Evolutionary conservation across 2,113 vertebrate species (phyloP).

Genomic region (Meriones unguiculatus): DNA sequence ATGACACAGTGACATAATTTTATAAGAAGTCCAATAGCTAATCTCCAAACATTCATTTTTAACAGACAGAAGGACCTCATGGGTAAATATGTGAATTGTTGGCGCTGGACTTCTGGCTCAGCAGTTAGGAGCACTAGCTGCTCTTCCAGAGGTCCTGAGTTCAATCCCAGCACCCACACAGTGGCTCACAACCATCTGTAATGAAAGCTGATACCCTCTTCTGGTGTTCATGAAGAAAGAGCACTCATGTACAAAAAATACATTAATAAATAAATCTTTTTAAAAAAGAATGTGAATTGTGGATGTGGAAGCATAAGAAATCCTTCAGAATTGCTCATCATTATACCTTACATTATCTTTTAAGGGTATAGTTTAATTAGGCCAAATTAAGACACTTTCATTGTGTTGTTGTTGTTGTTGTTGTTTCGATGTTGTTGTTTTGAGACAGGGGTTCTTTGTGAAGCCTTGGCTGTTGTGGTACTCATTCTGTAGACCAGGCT

Average conservation of each 20-base stretch:
- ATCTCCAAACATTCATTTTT: neutral
- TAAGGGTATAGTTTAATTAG: neutral
- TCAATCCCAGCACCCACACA: no score
- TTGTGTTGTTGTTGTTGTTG: no score
- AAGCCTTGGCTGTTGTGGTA: no score
- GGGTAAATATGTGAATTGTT: no score
- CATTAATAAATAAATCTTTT: no score
- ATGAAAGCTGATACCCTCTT: neutral
- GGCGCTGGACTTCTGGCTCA: neutral
- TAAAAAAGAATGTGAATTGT: neutral
- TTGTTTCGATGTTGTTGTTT: no score
- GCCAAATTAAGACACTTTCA: slow-evolving; percentile 14
- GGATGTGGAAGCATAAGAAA: neutral
- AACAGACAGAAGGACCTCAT: neutral
- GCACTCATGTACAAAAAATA: no score
- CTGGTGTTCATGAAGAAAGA: no score
- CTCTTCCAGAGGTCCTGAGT: neutral
- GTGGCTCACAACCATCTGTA: neutral
- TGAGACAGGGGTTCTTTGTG: no score
- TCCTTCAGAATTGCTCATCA: neutral
- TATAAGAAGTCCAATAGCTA: neutral
- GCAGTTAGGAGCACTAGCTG: neutral
- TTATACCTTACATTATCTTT: neutral
- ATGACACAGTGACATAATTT: neutral
- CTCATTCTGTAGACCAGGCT: no score